Evolutionary conservation across 2,888 invertebrate species (phyloP).

Genomic region (Antheraea yamamai): DNA sequence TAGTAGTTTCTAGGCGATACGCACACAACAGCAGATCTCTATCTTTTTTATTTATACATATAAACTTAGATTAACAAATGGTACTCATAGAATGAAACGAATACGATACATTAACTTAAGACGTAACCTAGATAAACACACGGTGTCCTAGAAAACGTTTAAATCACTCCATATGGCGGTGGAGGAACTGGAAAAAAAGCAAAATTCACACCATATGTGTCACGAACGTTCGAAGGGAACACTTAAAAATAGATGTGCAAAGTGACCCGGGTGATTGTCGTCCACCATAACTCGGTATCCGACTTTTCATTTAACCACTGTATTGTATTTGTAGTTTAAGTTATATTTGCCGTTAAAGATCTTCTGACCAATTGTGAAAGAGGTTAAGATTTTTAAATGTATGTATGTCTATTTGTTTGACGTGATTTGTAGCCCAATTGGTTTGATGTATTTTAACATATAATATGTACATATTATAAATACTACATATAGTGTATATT

Average conservation of each 20-base stretch:
- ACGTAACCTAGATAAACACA: conserved; percentile 16
- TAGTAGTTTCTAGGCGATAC: no score
- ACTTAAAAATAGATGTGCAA: conserved; percentile 37
- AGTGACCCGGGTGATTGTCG: conserved; percentile 30
- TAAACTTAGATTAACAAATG: neutral
- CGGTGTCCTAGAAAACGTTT: conserved; percentile 6
- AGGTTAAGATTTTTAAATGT: no score
- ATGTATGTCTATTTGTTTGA: no score
- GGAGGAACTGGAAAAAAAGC: conserved; percentile 9
- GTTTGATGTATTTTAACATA: no score
- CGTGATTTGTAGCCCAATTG: no score
- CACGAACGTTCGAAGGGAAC: conserved; percentile 39
- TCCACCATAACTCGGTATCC: neutral
- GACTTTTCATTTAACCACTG: neutral
- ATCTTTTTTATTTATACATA: neutral
- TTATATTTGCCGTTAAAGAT: neutral
- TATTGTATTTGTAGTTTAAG: no score
- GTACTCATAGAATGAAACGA: neutral
- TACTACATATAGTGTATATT: no score
- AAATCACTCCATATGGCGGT: conserved; percentile 8
- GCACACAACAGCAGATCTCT: neutral
- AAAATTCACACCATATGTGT: conserved; percentile 44
- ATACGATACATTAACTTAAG: conserved; percentile 9
- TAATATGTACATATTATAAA: no score
- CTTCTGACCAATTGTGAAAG: no score